phyloP scores from a whole-genome alignment of 2,888 invertebrate genomes.

The Thyatira batis region DNA sequence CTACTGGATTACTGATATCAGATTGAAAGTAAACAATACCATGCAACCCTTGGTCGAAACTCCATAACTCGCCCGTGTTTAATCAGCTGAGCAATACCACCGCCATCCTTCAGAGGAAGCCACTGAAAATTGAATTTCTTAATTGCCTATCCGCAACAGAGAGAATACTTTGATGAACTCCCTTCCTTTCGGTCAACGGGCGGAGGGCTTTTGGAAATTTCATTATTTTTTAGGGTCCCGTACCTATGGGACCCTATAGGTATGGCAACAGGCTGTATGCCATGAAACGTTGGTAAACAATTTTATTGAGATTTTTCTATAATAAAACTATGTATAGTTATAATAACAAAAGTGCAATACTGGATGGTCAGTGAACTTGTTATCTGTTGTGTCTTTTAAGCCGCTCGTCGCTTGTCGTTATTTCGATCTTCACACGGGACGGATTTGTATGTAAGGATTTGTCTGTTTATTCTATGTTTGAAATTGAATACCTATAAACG shows the following conservation, averaged over 20 bases:
- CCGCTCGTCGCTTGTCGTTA: too few relatives aligned
- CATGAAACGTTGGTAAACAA: too few relatives aligned
- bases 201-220: slow-evolving; percentile 61
- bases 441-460: too few relatives aligned
- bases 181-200: slow-evolving; percentile 61
- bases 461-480: too few relatives aligned
- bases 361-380: too few relatives aligned
- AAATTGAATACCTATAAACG: too few relatives aligned
- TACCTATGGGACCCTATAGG: slow-evolving; percentile 43
- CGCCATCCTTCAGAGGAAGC: slow-evolving; percentile 2
- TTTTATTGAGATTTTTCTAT: too few relatives aligned
- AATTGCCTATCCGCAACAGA: slow-evolving; percentile 67
- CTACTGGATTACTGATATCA: neutral
- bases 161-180: slow-evolving; percentile 66
- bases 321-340: too few relatives aligned
- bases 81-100: neutral
- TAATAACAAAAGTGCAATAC: too few relatives aligned
- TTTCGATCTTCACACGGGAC: too few relatives aligned
- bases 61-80: neutral
- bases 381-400: too few relatives aligned
- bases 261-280: too few relatives aligned
- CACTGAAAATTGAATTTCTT: slow-evolving; percentile 64
- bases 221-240: slow-evolving; percentile 65
- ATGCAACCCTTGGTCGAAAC: neutral
- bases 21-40: neutral